Conservation (phyloP, 2,888 invertebrate species). For the Andrena hattorfiana region DNA sequence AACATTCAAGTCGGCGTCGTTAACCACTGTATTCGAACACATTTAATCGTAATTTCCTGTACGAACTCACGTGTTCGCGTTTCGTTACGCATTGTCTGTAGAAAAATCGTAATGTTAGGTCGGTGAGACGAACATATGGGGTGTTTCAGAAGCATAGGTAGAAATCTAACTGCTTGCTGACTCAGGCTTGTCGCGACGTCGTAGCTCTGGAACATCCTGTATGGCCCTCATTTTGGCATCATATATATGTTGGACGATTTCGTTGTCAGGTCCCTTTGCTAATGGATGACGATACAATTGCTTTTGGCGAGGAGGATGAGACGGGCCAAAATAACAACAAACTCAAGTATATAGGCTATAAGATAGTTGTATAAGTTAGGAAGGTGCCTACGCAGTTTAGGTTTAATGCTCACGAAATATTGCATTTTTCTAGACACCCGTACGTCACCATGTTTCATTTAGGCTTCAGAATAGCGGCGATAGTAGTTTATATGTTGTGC, state of each 20-base stretch:
- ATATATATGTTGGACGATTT: conserved; percentile 29
- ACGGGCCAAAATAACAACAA: conserved; percentile 84
- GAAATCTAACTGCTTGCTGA: background rate
- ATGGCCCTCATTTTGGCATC: background rate
- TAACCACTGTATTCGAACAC: background rate
- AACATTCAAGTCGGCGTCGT: background rate
- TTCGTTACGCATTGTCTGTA: no score
- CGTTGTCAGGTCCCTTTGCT: conserved; percentile 91
- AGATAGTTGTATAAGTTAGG: background rate
- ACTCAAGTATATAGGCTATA: conserved; percentile 81
- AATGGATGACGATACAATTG: conserved; percentile 94
- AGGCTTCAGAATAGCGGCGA: conserved; percentile 93
- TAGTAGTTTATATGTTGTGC: conserved; percentile 95
- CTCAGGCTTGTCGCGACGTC: no score
- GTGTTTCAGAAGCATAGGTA: background rate
- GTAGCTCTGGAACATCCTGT: background rate
- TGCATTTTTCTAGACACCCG: conserved; percentile 91
- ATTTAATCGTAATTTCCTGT: background rate
- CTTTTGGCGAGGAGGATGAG: conserved; percentile 94
- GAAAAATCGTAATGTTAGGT: background rate
- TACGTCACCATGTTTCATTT: conserved; percentile 97
- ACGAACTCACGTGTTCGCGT: no score
- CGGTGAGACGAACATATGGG: background rate
- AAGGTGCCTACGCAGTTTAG: background rate
- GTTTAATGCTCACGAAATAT: conserved; percentile 6